phyloP scores from a whole-genome alignment of 2,888 invertebrate species.

The Dastarcus helophoroides region DNA sequence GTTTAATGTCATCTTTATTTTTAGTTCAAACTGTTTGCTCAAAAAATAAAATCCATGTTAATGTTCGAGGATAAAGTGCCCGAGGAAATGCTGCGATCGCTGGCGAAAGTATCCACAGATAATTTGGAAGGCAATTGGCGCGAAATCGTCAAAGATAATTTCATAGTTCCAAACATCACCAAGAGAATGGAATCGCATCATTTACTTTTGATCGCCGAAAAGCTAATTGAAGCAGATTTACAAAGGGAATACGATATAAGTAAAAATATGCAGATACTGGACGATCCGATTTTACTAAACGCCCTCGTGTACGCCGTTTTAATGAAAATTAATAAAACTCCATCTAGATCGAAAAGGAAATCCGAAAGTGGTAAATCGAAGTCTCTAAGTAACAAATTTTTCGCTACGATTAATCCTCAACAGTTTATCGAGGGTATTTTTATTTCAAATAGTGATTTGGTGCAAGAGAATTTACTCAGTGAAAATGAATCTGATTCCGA shows the following conservation, averaged over 20 bases:
- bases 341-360: slow-evolving; percentile 24
- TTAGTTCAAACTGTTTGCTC: slow-evolving; percentile 30
- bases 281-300: slow-evolving; percentile 15
- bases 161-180: slow-evolving; percentile 23
- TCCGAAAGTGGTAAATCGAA: slow-evolving; percentile 14
- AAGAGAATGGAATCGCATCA: slow-evolving; percentile 21
- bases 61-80: slow-evolving; percentile 26
- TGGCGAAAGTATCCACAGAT: slow-evolving; percentile 20
- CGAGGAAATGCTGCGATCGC: slow-evolving; percentile 21
- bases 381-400: slow-evolving; percentile 18
- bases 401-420: slow-evolving; percentile 14
- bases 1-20: slow-evolving; percentile 6
- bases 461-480: too few relatives aligned
- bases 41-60: slow-evolving; percentile 27
- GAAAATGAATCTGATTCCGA: too few relatives aligned
- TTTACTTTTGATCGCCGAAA: slow-evolving; percentile 18
- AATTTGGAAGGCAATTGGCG: slow-evolving; percentile 25
- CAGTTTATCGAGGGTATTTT: slow-evolving; percentile 1
- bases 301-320: slow-evolving; percentile 20
- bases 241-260: slow-evolving; percentile 7
- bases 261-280: neutral
- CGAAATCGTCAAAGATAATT: slow-evolving; percentile 26
- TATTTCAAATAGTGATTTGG: slow-evolving; percentile 7
- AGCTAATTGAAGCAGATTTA: slow-evolving; percentile 13
- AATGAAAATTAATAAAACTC: slow-evolving; percentile 25